Conservation (phyloP, 1,140 invertebrate genomes). For the Andricus grossulariae region DNA sequence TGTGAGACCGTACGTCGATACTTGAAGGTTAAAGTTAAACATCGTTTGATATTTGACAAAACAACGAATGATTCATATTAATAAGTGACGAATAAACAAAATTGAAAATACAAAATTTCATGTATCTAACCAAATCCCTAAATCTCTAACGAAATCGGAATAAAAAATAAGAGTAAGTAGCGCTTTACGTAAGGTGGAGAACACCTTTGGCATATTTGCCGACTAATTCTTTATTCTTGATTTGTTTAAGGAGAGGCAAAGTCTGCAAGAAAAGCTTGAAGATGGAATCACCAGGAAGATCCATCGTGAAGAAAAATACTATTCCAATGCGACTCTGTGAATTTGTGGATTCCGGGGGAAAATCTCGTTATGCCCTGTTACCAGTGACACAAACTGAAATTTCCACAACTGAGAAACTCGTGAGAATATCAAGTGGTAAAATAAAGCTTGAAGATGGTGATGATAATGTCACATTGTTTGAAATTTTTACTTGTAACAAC, state of each 20-base stretch:
- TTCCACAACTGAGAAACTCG: not conserved
- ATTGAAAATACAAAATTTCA: not conserved
- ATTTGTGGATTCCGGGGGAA: slow-evolving; percentile 27
- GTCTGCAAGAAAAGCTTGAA: not conserved
- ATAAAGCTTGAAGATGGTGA: not conserved
- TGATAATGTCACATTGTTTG: not conserved
- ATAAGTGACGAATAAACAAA: not conserved
- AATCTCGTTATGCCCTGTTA: slow-evolving; percentile 37
- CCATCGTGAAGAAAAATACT: not conserved
- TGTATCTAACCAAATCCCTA: not conserved
- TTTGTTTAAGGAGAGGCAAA: slow-evolving; percentile 52
- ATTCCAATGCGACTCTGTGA: slow-evolving; percentile 35
- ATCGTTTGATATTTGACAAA: not conserved
- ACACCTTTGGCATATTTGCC: not conserved
- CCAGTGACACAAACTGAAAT: not conserved
- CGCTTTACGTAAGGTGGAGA: slow-evolving; percentile 23
- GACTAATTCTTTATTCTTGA: slow-evolving; percentile 37
- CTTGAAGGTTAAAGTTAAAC: not conserved
- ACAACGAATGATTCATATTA: not conserved
- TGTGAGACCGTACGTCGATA: too few relatives aligned
- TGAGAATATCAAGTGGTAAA: not conserved
- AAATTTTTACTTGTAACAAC: slow-evolving; percentile 52
- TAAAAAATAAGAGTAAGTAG: slow-evolving; percentile 60
- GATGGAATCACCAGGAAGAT: not conserved
- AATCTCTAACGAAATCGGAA: not conserved